Percentiles rank a stretch among this genome's conserved stretches.
These are phyloP conservation scores for Azorinus chamasolen DNA, from an alignment of 2,888 invertebrate species.

Conservation along the genomic window DNA sequence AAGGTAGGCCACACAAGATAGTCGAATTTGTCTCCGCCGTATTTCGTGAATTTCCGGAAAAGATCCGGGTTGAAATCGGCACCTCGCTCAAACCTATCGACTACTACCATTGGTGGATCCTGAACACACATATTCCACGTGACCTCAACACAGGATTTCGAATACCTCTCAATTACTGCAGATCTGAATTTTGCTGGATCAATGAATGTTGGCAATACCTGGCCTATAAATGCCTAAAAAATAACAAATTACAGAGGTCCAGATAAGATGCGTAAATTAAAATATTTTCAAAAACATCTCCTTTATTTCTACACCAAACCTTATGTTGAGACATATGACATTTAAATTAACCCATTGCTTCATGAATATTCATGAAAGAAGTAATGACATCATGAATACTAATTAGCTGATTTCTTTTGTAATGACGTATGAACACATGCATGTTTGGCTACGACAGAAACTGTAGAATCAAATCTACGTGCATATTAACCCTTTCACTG, in stretches of 20 bases:
- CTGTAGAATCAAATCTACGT: no score
- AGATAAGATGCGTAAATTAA: no score
- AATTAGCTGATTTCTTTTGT: no score
- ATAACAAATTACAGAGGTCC: not conserved
- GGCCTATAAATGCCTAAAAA: slow-evolving; percentile 50
- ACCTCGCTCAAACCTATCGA: slow-evolving; percentile 52
- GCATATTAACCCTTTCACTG: no score
- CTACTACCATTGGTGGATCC: slow-evolving; percentile 55
- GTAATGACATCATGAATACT: no score
- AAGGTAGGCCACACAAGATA: slow-evolving; percentile 62
- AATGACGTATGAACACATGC: no score
- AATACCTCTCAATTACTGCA: slow-evolving; percentile 23
- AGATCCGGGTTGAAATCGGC: slow-evolving; percentile 43
- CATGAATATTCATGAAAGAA: no score
- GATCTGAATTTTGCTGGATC: slow-evolving; percentile 46
- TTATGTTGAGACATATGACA: no score
- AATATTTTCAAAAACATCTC: no score
- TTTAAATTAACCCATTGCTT: no score
- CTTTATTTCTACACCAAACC: no score
- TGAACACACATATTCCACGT: slow-evolving; percentile 61
- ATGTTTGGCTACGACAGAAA: no score
- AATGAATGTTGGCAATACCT: slow-evolving; percentile 61
- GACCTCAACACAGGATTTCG: slow-evolving; percentile 50
- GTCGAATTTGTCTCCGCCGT: slow-evolving; percentile 51
- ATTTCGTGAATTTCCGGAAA: slow-evolving; percentile 47